Conservation (phyloP, 2,113 vertebrate species). For the Centrocercus urophasianus region DNA sequence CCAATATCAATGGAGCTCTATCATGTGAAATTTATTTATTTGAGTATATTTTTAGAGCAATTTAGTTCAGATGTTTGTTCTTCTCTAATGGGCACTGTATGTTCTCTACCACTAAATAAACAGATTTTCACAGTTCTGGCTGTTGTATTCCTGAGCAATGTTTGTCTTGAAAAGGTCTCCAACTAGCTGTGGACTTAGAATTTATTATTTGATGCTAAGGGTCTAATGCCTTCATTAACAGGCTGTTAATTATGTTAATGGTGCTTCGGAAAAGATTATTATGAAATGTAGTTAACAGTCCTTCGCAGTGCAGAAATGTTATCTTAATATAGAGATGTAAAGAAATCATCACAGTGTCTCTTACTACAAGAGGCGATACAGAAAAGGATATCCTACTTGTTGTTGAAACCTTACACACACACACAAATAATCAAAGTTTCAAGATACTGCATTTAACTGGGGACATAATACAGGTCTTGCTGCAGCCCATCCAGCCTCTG, state of each 20-base stretch:
- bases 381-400: neutral
- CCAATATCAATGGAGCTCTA: neutral
- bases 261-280: conserved; percentile 60
- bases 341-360: conserved; percentile 8
- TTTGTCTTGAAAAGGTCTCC: conserved; percentile 23
- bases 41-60: conserved; percentile 15
- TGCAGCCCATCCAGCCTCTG: neutral
- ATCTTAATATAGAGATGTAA: neutral
- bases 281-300: conserved; percentile 60
- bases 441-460: neutral
- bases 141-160: neutral
- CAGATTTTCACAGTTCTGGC: neutral
- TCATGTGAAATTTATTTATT: conserved; percentile 30
- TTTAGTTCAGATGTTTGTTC: conserved; percentile 32
- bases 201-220: conserved; percentile 34
- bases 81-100: neutral
- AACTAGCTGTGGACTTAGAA: conserved; percentile 38
- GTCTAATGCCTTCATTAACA: conserved; percentile 54
- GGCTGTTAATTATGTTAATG: conserved; percentile 66
- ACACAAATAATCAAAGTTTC: neutral
- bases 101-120: conserved; percentile 51
- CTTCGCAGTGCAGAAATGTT: conserved; percentile 40
- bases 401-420: neutral
- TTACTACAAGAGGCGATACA: neutral
- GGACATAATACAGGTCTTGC: neutral